A percentile compares a stretch with the other conserved stretches of the same genome.
These are phyloP conservation scores for Myodes glareolus DNA, from an alignment of 2,113 vertebrate species.

Conservation along the genomic window DNA sequence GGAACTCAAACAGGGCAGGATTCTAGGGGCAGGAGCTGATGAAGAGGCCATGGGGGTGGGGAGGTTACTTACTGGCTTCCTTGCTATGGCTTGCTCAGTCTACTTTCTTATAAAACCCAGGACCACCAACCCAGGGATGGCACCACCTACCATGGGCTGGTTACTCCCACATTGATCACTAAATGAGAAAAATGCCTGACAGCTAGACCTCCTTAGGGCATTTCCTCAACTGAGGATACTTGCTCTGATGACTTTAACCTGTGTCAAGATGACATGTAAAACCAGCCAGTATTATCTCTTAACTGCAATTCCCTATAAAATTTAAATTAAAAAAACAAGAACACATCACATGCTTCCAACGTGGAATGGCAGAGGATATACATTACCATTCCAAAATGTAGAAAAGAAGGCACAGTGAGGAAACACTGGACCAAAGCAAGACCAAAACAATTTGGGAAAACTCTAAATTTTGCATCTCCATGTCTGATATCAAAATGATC, in stretches of 20 bases:
- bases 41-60: background rate
- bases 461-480: background rate
- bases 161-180: background rate
- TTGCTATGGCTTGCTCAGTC: background rate
- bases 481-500: background rate
- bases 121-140: background rate
- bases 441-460: background rate
- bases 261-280: background rate
- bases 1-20: background rate
- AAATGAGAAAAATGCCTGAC: background rate
- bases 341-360: background rate
- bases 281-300: background rate
- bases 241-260: background rate
- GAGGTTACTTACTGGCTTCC: background rate
- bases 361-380: background rate
- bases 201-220: background rate
- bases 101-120: background rate
- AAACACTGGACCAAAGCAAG: background rate
- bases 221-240: background rate
- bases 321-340: background rate
- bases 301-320: background rate
- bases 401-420: background rate
- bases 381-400: background rate
- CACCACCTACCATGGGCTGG: background rate
- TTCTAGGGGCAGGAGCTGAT: background rate